Evolutionary conservation across 2,113 vertebrate genomes (phyloP), one percentile per base, ranked within the genome.

Genomic region (Propithecus coquereli): DNA sequence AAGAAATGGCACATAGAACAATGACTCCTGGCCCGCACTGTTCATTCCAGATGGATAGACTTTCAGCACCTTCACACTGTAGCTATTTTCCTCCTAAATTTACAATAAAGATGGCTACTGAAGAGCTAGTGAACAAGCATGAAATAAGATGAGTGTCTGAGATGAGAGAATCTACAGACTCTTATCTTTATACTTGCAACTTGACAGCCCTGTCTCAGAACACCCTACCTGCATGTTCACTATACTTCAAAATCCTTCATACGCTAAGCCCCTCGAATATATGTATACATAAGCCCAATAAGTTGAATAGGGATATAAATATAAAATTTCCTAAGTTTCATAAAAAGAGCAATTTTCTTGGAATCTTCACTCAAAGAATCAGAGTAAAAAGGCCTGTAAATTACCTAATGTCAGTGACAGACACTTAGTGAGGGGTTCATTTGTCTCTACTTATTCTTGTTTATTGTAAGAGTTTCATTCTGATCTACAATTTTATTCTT

Each of bases 271-370:
- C 23, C 57, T 50, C 40, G 88, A n/a, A 52, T 57, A 52, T 80
- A 76, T 23, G 11, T 34, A 40, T 45, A 76, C 4, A 47, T 14
- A 66, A 37, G 52, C 65, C 17, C 13, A 81, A 45, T 89, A 61
- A 61, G 18, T 23, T 94, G 14, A 65, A 80, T 76, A 54, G 52
- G 73, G 18, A 34, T 66, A 90, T 40, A 57, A 93, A 77, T 52
- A 68, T 57, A 66, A 0, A 14, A 50, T 32, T 97, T 95, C 68
- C 27, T 92, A 81, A 86, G 68, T 83, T 95, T 88, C 59, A 84
- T 47, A n/a, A 74, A 87, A 91, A 68, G 37, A 95, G 81, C 2
- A 80, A 45, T 74, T 91, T 81, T 66, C 37, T 73, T 93, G 30
- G 66, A 91, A 77, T 91, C 40, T 95, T 95, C 32, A 8, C 23